phyloP scores from a whole-genome alignment of 2,888 invertebrate species.

The Hypselothyrea guttata region DNA sequence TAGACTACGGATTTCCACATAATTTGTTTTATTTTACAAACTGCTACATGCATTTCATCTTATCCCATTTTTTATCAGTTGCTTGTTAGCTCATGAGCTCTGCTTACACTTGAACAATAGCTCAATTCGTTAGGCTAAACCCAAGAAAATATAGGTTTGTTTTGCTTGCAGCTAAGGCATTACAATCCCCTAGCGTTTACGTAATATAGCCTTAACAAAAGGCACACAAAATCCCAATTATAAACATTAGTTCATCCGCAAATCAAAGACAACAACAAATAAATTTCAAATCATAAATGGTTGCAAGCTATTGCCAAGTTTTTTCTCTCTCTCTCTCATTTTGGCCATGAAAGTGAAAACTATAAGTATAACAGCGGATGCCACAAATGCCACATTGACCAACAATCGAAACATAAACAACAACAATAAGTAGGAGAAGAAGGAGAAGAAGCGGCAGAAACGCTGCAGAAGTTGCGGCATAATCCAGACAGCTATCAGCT shows the following conservation, averaged over 20 bases:
- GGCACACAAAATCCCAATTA: slow-evolving; percentile 51
- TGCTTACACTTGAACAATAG: too few relatives aligned
- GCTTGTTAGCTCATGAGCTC: neutral
- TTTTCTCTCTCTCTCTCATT: slow-evolving; percentile 10
- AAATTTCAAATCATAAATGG: slow-evolving; percentile 62
- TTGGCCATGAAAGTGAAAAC: slow-evolving; percentile 67
- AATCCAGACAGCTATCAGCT: slow-evolving; percentile 15
- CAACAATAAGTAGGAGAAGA: slow-evolving; percentile 21
- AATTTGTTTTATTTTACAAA: too few relatives aligned
- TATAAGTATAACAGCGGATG: slow-evolving; percentile 56
- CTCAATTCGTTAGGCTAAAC: slow-evolving; percentile 2
- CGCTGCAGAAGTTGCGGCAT: slow-evolving; percentile 8
- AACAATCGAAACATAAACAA: slow-evolving; percentile 42
- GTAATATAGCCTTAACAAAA: slow-evolving; percentile 36
- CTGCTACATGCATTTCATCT: too few relatives aligned
- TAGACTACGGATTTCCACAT: too few relatives aligned
- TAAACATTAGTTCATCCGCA: slow-evolving; percentile 64
- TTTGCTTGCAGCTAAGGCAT: slow-evolving; percentile 16
- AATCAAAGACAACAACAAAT: slow-evolving; percentile 38
- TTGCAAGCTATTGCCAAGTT: slow-evolving; percentile 53
- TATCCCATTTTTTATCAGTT: neutral
- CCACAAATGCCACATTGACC: slow-evolving; percentile 53
- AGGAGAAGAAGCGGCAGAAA: too few relatives aligned
- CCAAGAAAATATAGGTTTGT: slow-evolving; percentile 6
- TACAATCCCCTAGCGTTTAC: slow-evolving; percentile 40